Evolutionary conservation across 1,140 invertebrate genomes (phyloP).

Genomic region (Trichogramma pretiosum): DNA sequence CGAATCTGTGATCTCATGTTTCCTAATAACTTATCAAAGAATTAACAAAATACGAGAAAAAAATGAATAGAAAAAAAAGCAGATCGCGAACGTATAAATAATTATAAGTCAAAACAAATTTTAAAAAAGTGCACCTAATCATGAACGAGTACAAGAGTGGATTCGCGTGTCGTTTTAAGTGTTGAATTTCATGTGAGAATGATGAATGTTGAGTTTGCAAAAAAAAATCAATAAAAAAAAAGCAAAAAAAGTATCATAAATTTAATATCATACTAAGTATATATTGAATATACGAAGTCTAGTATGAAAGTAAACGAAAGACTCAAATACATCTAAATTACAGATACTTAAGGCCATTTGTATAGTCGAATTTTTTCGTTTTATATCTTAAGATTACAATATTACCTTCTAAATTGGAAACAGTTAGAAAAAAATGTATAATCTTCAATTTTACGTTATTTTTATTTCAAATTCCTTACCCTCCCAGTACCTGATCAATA

Average conservation of each 20-base stretch:
- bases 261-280: neutral
- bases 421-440: too few species aligned
- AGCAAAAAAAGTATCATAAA: slow-evolving; percentile 6
- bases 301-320: slow-evolving; percentile 17
- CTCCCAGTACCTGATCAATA: slow-evolving; percentile 20
- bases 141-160: slow-evolving; percentile 17
- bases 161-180: too few species aligned
- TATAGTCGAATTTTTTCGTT: slow-evolving; percentile 13
- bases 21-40: slow-evolving; percentile 19
- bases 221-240: slow-evolving; percentile 9
- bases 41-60: too few species aligned
- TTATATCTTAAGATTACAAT: slow-evolving; percentile 14
- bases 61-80: slow-evolving; percentile 10
- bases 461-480: slow-evolving; percentile 7
- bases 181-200: neutral
- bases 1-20: slow-evolving; percentile 20
- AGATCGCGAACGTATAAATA: slow-evolving; percentile 2
- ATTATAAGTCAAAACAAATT: slow-evolving; percentile 2
- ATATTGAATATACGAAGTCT: slow-evolving; percentile 3
- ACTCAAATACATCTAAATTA: slow-evolving; percentile 20
- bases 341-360: slow-evolving; percentile 17
- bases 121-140: slow-evolving; percentile 18
- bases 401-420: neutral
- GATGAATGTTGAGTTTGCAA: neutral
- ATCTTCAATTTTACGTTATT: too few species aligned